Percentiles rank a stretch among this genome's conserved stretches.
These are phyloP conservation scores for Aeoliscus strigatus DNA, from an alignment of 2,797 vertebrate genomes.

Conservation along the genomic window DNA sequence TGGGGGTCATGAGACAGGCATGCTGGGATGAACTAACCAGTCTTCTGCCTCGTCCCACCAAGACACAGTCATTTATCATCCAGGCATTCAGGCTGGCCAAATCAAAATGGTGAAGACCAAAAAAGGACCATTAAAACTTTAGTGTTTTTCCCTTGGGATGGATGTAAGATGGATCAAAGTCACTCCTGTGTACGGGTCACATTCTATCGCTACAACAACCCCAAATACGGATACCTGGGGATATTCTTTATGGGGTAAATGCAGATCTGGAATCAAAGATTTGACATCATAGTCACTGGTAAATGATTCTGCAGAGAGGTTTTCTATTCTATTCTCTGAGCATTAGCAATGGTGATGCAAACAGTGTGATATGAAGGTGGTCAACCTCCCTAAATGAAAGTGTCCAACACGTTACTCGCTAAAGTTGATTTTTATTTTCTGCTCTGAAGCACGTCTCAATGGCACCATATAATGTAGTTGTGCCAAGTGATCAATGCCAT, in stretches of 20 bases:
- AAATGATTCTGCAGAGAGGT: background rate
- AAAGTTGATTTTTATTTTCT: background rate
- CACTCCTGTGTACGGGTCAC: conserved; percentile 40
- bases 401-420: no score
- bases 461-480: background rate
- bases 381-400: no score
- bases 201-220: conserved; percentile 14
- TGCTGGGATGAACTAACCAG: conserved; percentile 46
- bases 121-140: conserved; percentile 78
- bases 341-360: background rate
- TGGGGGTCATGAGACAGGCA: conserved; percentile 30
- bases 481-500: conserved; percentile 12
- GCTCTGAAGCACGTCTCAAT: background rate
- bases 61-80: conserved; percentile 75
- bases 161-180: conserved; percentile 31
- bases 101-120: conserved; percentile 63
- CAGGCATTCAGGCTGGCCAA: conserved; percentile 47
- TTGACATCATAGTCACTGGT: no score
- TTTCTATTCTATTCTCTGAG: background rate
- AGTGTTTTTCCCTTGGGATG: conserved; percentile 52
- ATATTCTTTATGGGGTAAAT: conserved; percentile 1
- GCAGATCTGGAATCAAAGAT: conserved; percentile 3
- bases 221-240: background rate
- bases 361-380: background rate
- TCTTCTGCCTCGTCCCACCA: conserved; percentile 50